Base-by-base conservation (phyloP, 2,888 invertebrate species). In the Plebejus argus region DNA sequence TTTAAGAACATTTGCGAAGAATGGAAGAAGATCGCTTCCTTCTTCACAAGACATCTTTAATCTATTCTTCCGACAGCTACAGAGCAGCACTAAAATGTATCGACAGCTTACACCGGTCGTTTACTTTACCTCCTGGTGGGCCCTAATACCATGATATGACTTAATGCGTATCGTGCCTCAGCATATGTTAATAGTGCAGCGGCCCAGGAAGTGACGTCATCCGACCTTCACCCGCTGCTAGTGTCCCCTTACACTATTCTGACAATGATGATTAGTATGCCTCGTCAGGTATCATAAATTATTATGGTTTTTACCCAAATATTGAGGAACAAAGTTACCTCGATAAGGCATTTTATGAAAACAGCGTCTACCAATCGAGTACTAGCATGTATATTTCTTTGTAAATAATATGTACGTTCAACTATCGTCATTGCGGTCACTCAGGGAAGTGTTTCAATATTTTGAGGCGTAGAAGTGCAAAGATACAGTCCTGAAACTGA, bases 151-250 rank as follows among this genome's bases (percentile, higher is more conserved):
- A 39, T 18, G 77, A 71, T 53, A 53, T 76, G 49, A 56, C 45
- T 35, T 66, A 70, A 70, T 70, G 58, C 58, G 53, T 28, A 45
- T 56, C 56, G 77, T 77, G 83, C 85, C 84, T 86, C 83, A 83
- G 83, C 81, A 83, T 83, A 83, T 84, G 84, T 84, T 83, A 85
- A 83, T 85, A 86, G 88, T 88, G 87, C 88, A 87, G 85, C 85
- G 85, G 87, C 87, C 84, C 86, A 85, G 92, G 92, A 92, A 88
- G 83, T 92, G 90, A 92, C 91, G 91, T 91, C 90, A 91, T 70
- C 83, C 85, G 90, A 89, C 92, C 92, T 92, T 92, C 91, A 91
- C 91, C 91, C 85, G 53, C 5, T 12, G 28, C 74, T 2, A 23
- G 72, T 49, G 20, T 33, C 49, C n/a, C 45, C 66, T 66, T 66